Evolutionary conservation across 1,140 invertebrate species (phyloP), one percentile per base, ranked within the genome.

Genomic region (Ephestia elutella): DNA sequence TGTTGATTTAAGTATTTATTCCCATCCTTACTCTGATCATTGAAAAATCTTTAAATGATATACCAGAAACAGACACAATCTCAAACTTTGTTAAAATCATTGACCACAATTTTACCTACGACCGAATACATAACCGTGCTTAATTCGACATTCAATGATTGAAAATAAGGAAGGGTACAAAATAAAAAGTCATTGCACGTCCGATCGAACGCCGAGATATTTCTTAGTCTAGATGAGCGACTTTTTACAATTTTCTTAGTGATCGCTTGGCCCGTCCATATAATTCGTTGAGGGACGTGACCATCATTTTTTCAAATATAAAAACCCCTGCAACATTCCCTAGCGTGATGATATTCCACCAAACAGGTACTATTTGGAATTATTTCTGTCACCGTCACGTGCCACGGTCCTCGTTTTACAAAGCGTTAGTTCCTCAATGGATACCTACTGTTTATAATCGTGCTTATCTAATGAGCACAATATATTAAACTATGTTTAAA

Each of bases 231-330:
- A 73, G 77, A 75, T 73, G 68, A 71, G 71, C 71, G 69, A 72
- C 62, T 79, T 77, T 76, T 75, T 81, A 82, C 66, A 73, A 81
- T 74, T 32, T 78, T 74, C 65, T 66, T 72, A 58, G 71, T 73
- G 70, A 68, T 72, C 70, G 62, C 70, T 75, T 70, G 64, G 69
- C 57, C 72, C 66, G 62, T 73, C 79, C 71, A 85, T 86, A 77
- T 80, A 87, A 83, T 82, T 87, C 75, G 82, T 5, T 82, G 75
- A 73, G 67, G 65, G 77, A 82, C 84, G 84, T 87, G 84, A 84
- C 75, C 63, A 84, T 80, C 63, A 71, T 72, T 75, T 82, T 86
- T 86, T 83, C 59, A 66, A 71, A 70, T 69, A 62, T 68, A 65
- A 69, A 74, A 67, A 66, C 68, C 66, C n/a, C 58, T 20, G 63